A percentile compares a stretch with the other conserved stretches of the same genome.
These are phyloP conservation scores for Eurystomus gularis DNA, from an alignment of 2,113 vertebrate species.

Conservation along the genomic window DNA sequence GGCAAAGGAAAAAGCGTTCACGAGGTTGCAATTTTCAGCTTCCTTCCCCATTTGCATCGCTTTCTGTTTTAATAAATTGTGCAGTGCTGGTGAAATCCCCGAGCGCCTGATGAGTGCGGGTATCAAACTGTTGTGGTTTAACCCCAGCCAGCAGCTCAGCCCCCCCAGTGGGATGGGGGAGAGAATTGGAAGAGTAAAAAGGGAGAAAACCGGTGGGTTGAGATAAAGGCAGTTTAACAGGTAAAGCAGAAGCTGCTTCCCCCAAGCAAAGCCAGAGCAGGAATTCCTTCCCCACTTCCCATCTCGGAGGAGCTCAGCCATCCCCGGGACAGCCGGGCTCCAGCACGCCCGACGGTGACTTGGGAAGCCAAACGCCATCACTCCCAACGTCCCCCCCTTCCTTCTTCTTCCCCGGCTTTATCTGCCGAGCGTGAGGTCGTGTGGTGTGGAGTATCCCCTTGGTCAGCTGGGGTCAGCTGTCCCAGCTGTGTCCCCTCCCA, in stretches of 20 bases:
- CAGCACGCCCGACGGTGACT: no score
- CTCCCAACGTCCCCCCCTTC: not conserved
- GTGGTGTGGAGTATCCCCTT: not conserved
- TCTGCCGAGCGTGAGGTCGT: no score
- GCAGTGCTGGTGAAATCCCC: not conserved
- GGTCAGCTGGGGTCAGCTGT: not conserved
- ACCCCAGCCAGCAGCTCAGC: not conserved
- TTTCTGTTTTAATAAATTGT: not conserved
- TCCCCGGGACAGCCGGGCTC: not conserved
- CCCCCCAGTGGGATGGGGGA: not conserved
- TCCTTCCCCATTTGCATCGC: not conserved
- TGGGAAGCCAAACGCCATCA: not conserved
- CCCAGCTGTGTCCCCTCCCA: not conserved
- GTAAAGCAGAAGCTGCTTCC: not conserved
- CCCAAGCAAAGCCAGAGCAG: not conserved
- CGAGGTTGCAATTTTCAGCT: rapidly evolving
- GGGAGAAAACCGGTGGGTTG: not conserved
- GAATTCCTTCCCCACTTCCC: not conserved
- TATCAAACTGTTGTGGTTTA: not conserved
- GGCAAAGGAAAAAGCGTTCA: not conserved
- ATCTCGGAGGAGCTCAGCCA: not conserved
- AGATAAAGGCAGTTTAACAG: not conserved
- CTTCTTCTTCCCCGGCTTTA: not conserved
- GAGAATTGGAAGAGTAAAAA: not conserved
- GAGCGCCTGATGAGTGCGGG: not conserved